phyloP scores from a whole-genome alignment of 2,888 invertebrate species.

The Acronicta alni region DNA sequence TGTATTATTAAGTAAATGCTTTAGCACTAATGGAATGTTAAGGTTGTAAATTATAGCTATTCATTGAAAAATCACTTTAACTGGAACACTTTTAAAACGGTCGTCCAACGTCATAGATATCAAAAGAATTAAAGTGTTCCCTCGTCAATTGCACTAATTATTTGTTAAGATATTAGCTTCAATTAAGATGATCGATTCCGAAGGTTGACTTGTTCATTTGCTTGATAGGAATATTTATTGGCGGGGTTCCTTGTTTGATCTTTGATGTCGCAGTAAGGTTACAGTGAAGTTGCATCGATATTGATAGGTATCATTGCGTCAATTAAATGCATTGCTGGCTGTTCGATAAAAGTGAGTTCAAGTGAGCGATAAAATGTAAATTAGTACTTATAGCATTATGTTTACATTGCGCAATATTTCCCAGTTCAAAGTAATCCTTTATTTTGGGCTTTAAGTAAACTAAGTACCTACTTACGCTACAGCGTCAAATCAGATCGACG shows the following conservation, averaged over 20 bases:
- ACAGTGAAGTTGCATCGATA: conserved; percentile 10
- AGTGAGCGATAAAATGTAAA: too few species aligned
- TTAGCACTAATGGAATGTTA: conserved; percentile 16
- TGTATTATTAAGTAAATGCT: conserved; percentile 22
- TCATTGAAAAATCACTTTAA: conserved; percentile 7
- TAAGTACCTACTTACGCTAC: too few species aligned
- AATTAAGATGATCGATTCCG: conserved; percentile 56
- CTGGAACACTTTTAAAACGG: conserved; percentile 7
- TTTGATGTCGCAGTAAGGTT: conserved; percentile 16
- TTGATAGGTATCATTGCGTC: not conserved
- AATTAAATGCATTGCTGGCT: not conserved
- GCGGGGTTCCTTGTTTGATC: conserved; percentile 28
- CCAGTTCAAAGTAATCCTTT: not conserved
- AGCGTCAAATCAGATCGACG: conserved; percentile 45
- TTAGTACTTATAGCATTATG: not conserved
- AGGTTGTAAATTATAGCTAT: conserved; percentile 22
- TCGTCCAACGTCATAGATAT: conserved; percentile 36
- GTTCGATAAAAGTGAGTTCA: not conserved
- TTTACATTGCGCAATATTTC: not conserved
- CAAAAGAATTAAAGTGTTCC: conserved; percentile 47
- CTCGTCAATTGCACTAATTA: conserved; percentile 51
- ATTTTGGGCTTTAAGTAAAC: too few species aligned
- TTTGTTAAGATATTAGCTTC: conserved; percentile 53
- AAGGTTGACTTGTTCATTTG: conserved; percentile 57
- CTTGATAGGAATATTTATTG: conserved; percentile 37